These are phyloP conservation scores for Platypus cylindrus DNA, from an alignment of 2,888 invertebrate species.

Conservation along the genomic window DNA sequence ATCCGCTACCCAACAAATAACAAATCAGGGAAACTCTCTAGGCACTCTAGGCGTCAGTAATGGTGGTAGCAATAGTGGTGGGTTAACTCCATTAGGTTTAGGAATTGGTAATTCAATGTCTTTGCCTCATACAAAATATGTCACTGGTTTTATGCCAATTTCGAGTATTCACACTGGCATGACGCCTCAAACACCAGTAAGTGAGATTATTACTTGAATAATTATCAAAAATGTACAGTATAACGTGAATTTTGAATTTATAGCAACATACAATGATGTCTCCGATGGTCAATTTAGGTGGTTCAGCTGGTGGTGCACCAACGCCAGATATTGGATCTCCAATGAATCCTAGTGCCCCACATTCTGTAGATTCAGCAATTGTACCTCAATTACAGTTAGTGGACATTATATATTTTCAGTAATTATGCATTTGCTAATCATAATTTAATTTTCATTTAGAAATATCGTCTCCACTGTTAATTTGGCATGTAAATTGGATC, in stretches of 20 bases:
- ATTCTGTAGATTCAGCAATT: slow-evolving; percentile 86
- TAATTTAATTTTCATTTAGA: slow-evolving; percentile 41
- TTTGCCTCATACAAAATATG: slow-evolving; percentile 57
- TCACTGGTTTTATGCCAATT: slow-evolving; percentile 60
- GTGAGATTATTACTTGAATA: slow-evolving; percentile 15
- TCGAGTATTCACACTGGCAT: slow-evolving; percentile 54
- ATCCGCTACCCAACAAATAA: slow-evolving; percentile 17
- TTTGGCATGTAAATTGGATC: slow-evolving; percentile 83
- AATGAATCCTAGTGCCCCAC: slow-evolving; percentile 83
- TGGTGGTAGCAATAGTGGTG: too few species aligned
- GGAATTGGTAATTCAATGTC: slow-evolving; percentile 53
- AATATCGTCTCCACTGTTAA: slow-evolving; percentile 99
- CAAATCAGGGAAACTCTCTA: slow-evolving; percentile 44
- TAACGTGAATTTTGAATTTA: background rate
- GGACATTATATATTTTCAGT: background rate
- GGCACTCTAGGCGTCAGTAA: slow-evolving; percentile 44
- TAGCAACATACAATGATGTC: slow-evolving; percentile 67
- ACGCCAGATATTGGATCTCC: slow-evolving; percentile 48
- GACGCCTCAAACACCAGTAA: slow-evolving; percentile 83
- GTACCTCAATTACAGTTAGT: slow-evolving; percentile 79
- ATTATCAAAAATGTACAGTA: background rate
- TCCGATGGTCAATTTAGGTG: slow-evolving; percentile 56
- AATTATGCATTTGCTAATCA: background rate
- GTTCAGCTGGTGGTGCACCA: slow-evolving; percentile 47
- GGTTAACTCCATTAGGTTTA: slow-evolving; percentile 44